Percentiles rank a stretch among this genome's conserved stretches.
phyloP scores from a whole-genome alignment of 2,113 vertebrate species.

The Forbesichthys agassizii region DNA sequence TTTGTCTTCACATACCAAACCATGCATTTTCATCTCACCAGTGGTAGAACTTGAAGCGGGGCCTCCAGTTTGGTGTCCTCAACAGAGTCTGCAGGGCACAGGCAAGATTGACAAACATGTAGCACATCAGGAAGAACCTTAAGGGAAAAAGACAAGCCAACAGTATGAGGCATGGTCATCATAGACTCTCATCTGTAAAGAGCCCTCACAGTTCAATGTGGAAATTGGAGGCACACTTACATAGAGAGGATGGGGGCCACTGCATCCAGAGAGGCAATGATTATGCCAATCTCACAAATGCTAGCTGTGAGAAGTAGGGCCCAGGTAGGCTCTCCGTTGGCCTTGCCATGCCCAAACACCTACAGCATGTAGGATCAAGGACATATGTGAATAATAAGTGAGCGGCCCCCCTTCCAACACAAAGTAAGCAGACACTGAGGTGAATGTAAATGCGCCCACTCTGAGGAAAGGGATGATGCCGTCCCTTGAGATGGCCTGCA shows the following conservation, averaged over 20 bases:
- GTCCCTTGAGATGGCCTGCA: slow-evolving; percentile 94
- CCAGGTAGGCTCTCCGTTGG: slow-evolving; percentile 97
- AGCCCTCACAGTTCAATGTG: not conserved
- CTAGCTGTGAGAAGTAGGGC: slow-evolving; percentile 91
- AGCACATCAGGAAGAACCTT: slow-evolving; percentile 99
- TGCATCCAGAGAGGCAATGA: slow-evolving; percentile 95
- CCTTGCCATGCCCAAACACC: slow-evolving; percentile 98
- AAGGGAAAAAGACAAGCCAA: not conserved
- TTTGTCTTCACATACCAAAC: too few species aligned
- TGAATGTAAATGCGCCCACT: slow-evolving; percentile 69
- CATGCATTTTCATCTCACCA: slow-evolving; percentile 77
- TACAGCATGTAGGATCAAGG: slow-evolving; percentile 48
- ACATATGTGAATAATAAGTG: not conserved
- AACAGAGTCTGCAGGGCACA: slow-evolving; percentile 95
- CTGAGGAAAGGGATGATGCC: slow-evolving; percentile 94
- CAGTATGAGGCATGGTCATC: not conserved
- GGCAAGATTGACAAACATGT: slow-evolving; percentile 98
- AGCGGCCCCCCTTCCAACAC: not conserved
- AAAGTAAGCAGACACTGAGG: not conserved
- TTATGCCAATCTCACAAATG: slow-evolving; percentile 98
- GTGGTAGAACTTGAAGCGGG: slow-evolving; percentile 97
- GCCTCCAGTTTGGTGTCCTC: slow-evolving; percentile 97
- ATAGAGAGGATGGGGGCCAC: slow-evolving; percentile 98
- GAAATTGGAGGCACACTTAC: slow-evolving; percentile 63
- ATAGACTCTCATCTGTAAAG: not conserved